Evolutionary conservation across 2,888 invertebrate genomes (phyloP).

Genomic region (Tetanocera ferruginea): DNA sequence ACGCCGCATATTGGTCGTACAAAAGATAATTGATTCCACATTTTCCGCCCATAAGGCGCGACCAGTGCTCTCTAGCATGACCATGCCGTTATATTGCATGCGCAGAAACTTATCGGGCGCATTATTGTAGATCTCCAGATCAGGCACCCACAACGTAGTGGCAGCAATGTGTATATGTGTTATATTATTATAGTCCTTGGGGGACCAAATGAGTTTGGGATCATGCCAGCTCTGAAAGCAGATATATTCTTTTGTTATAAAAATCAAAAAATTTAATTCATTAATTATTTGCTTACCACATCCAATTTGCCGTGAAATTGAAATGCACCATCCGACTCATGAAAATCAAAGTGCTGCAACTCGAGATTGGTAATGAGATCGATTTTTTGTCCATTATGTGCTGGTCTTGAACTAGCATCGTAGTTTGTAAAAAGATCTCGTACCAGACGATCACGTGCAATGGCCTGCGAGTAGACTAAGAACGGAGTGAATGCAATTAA

Average conservation of each 20-base stretch:
- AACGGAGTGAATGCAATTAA: not conserved
- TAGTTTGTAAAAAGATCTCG: slow-evolving; percentile 50
- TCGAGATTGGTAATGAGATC: slow-evolving; percentile 47
- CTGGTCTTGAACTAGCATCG: slow-evolving; percentile 47
- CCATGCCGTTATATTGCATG: slow-evolving; percentile 49
- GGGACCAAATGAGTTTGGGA: slow-evolving; percentile 79
- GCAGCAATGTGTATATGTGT: slow-evolving; percentile 72
- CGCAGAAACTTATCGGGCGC: slow-evolving; percentile 71
- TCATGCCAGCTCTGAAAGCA: slow-evolving; percentile 79
- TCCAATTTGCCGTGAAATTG: slow-evolving; percentile 50
- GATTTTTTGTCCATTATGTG: slow-evolving; percentile 39
- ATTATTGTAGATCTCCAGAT: slow-evolving; percentile 78
- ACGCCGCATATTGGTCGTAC: slow-evolving; percentile 74
- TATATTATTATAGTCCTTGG: slow-evolving; percentile 75
- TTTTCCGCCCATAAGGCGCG: slow-evolving; percentile 77
- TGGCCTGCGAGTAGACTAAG: slow-evolving; percentile 34
- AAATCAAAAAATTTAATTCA: not conserved
- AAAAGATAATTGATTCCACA: slow-evolving; percentile 75
- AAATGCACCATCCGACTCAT: slow-evolving; percentile 49
- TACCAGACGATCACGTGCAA: slow-evolving; percentile 44
- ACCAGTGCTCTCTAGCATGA: slow-evolving; percentile 65
- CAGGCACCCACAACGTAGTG: slow-evolving; percentile 84
- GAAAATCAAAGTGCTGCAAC: slow-evolving; percentile 51
- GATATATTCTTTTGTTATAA: not conserved
- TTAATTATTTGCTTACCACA: slow-evolving; percentile 43